Percentiles rank a stretch among this genome's conserved stretches.
Evolutionary conservation across 2,113 vertebrate species (phyloP).

Genomic region (Desmodus rotundus): DNA sequence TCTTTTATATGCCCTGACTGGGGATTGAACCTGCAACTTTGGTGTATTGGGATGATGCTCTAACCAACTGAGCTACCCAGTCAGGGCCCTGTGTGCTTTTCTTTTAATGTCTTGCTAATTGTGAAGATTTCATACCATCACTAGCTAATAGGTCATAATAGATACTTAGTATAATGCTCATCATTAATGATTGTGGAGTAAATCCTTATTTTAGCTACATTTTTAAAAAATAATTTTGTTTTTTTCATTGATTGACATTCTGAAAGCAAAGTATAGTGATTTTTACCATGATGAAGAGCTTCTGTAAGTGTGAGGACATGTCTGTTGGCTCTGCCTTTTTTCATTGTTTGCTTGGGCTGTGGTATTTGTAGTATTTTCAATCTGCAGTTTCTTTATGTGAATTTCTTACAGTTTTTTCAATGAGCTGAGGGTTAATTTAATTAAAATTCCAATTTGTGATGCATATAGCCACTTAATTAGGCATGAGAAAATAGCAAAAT

Average conservation of each 20-base stretch:
- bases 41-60: no score
- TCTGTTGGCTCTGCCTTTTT: not conserved
- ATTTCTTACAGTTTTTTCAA: not conserved
- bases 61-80: no score
- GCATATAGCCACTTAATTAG: not conserved
- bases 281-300: not conserved
- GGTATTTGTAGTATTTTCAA: not conserved
- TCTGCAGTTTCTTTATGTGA: not conserved
- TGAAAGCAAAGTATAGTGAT: not conserved
- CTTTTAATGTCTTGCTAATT: not conserved
- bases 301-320: not conserved
- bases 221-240: not conserved
- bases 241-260: not conserved
- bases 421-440: not conserved
- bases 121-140: not conserved
- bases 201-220: not conserved
- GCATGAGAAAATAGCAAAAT: not conserved
- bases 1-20: no score
- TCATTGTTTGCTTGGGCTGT: not conserved
- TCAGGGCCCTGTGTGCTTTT: not conserved
- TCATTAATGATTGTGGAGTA: not conserved
- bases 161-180: not conserved
- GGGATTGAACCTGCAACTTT: no score
- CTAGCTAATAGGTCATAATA: not conserved
- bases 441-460: not conserved